phyloP scores from a whole-genome alignment of 2,113 vertebrate species.

The Campylomormyrus tamandua region DNA sequence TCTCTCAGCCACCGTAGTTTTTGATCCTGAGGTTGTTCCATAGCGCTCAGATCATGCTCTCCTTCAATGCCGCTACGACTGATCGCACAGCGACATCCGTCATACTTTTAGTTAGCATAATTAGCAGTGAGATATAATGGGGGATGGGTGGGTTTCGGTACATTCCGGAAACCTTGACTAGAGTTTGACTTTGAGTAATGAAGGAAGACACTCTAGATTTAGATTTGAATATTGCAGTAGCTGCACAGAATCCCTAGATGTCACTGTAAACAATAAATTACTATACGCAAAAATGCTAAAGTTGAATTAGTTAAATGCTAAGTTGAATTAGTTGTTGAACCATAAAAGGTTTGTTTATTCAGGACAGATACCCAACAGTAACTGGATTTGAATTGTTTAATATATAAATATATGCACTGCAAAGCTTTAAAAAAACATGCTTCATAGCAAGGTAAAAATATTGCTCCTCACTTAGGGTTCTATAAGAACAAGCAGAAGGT shows the following conservation, averaged over 20 bases:
- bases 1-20: too few species aligned
- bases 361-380: background rate
- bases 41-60: background rate
- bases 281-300: background rate
- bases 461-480: slow-evolving; percentile 58
- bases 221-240: background rate
- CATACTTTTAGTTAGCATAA: background rate
- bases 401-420: background rate
- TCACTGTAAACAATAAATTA: background rate
- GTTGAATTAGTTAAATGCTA: background rate
- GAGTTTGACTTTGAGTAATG: background rate
- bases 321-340: background rate
- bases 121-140: background rate
- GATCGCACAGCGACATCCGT: background rate
- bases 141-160: background rate
- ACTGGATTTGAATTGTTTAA: background rate
- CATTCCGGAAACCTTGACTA: background rate
- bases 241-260: background rate
- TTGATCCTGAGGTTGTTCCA: background rate
- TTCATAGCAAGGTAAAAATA: background rate
- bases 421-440: background rate
- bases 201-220: background rate
- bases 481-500: slow-evolving; percentile 85
- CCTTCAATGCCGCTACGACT: background rate
- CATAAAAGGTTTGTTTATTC: background rate